Evolutionary conservation across 53 echinoderm and acorn worm species (phyloP).

Genomic region (Mesocentrotus franciscanus): DNA sequence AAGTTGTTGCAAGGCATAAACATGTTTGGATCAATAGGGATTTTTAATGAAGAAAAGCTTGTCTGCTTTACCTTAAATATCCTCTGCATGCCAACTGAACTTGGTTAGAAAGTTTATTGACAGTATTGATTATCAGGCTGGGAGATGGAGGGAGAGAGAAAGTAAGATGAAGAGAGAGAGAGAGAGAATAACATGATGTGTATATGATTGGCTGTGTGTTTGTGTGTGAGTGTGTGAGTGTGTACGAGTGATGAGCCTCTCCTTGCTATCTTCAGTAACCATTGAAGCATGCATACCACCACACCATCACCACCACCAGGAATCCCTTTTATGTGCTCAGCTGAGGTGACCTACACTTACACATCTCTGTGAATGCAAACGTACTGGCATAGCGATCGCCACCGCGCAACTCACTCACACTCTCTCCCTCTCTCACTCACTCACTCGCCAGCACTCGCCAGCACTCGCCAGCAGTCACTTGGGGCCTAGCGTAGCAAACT

Average conservation of each 20-base stretch:
- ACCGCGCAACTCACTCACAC: background rate
- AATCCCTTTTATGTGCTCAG: slow-evolving; percentile 62
- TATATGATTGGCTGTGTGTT: background rate
- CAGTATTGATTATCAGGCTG: slow-evolving; percentile 38
- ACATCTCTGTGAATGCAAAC: slow-evolving; percentile 32
- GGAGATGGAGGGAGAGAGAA: background rate
- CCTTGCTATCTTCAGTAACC: background rate
- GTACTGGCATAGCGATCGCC: slow-evolving; percentile 37
- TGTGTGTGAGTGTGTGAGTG: background rate
- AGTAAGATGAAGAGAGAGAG: background rate
- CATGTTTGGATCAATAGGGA: slow-evolving; percentile 21
- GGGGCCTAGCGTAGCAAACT: slow-evolving; percentile 22
- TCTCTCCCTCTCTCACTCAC: background rate
- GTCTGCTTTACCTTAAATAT: slow-evolving; percentile 26
- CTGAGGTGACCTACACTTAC: slow-evolving; percentile 8
- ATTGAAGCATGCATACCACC: slow-evolving; percentile 42
- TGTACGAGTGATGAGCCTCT: slow-evolving; percentile 4
- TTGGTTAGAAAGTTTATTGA: slow-evolving; percentile 38
- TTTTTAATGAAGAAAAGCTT: slow-evolving; percentile 42
- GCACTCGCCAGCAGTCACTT: slow-evolving; percentile 36
- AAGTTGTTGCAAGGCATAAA: background rate
- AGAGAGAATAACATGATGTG: background rate
- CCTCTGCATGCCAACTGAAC: slow-evolving; percentile 17
- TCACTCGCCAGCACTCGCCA: background rate
- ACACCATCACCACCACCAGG: slow-evolving; percentile 26